A percentile compares a stretch with the other conserved stretches of the same genome.
Evolutionary conservation across 1,140 invertebrate genomes (phyloP).

Genomic region (Phthorimaea operculella): DNA sequence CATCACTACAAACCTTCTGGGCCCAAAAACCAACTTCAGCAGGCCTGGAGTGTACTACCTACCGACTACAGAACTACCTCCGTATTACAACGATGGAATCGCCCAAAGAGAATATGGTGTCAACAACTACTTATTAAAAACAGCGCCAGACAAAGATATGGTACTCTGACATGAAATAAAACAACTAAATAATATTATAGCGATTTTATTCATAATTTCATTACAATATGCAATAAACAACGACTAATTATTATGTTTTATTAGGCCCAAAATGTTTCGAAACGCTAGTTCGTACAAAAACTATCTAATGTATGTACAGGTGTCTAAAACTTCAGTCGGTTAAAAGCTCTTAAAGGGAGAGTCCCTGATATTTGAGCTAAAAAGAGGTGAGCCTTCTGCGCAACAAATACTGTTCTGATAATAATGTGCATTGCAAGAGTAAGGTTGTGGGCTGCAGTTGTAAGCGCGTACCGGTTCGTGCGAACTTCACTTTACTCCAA

Average conservation of each 20-base stretch:
- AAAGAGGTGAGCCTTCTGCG: too few species aligned
- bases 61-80: conserved; percentile 31
- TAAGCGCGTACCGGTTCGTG: too few species aligned
- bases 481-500: too few species aligned
- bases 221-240: conserved; percentile 36
- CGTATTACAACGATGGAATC: conserved; percentile 37
- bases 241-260: conserved; percentile 29
- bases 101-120: conserved; percentile 30
- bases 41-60: conserved; percentile 51
- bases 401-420: too few species aligned
- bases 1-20: conserved; percentile 31
- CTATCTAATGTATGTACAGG: conserved; percentile 24
- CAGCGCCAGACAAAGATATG: conserved; percentile 41
- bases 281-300: conserved; percentile 33
- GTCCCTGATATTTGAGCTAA: conserved; percentile 12
- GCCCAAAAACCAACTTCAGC: conserved; percentile 42
- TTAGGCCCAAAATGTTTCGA: conserved; percentile 21
- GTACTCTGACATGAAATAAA: conserved; percentile 29
- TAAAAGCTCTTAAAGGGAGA: conserved; percentile 13
- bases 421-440: too few species aligned
- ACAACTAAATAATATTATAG: conserved; percentile 13
- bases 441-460: too few species aligned
- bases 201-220: conserved; percentile 38
- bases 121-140: conserved; percentile 36
- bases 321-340: conserved; percentile 18